A percentile compares a stretch with the other conserved stretches of the same genome.
phyloP scores from a whole-genome alignment of 1,140 invertebrate genomes.

The Hycleus phaleratus region DNA sequence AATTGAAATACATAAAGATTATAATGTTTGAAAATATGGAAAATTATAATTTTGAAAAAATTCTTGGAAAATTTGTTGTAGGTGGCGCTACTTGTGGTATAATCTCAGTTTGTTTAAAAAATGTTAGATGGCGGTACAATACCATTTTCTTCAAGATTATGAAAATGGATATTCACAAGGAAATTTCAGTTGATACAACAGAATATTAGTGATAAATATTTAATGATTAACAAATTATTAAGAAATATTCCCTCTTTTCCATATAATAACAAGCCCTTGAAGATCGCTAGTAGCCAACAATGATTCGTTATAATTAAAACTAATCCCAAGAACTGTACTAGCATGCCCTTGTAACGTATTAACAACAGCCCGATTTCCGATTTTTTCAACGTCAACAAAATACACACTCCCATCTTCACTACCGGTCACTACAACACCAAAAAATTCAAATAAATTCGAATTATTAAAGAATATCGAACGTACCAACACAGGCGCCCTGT shows the following conservation, averaged over 20 bases:
- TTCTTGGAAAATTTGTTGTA: too few species aligned
- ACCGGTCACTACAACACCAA: constrained; percentile 58
- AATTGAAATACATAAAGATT: too few species aligned
- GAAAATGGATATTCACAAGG: too few species aligned
- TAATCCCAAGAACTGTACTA: constrained; percentile 70
- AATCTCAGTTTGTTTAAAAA: too few species aligned
- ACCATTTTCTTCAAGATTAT: too few species aligned
- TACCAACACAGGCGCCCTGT: constrained; percentile 68
- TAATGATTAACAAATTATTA: too few species aligned
- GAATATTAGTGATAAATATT: too few species aligned
- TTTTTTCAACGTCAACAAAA: constrained; percentile 72
- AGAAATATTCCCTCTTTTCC: constrained; percentile 50
- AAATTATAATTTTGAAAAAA: too few species aligned
- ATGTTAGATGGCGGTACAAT: too few species aligned
- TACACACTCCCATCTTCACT: constrained; percentile 82
- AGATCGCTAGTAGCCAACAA: constrained; percentile 77
- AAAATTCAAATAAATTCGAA: neutral
- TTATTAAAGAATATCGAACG: constrained; percentile 21
- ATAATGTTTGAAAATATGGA: too few species aligned
- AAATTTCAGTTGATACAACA: too few species aligned
- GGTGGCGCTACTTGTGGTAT: too few species aligned
- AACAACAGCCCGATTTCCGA: constrained; percentile 60
- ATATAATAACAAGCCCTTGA: constrained; percentile 78
- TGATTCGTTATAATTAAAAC: constrained; percentile 86
- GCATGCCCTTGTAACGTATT: constrained; percentile 82